Conservation (phyloP, 2,113 vertebrate genomes). For the Hippoglossus stenolepis region DNA sequence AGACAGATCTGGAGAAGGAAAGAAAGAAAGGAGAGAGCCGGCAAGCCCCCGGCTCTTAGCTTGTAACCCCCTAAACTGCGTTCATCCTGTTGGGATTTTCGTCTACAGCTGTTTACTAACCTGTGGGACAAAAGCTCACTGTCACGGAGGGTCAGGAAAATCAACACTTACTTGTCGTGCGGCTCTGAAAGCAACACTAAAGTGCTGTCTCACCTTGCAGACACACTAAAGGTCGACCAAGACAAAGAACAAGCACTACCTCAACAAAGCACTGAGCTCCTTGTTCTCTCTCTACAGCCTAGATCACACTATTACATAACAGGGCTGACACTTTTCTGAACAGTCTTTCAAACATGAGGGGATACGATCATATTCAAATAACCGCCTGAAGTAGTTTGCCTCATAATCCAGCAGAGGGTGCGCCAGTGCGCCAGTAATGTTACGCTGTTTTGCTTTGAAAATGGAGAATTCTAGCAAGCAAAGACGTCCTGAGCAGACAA, state of each 20-base stretch:
- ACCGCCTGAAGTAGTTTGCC: no score
- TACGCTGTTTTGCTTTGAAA: no score
- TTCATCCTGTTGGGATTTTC: constrained; percentile 53
- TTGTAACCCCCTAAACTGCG: constrained; percentile 49
- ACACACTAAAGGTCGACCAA: constrained; percentile 68
- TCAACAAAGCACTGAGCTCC: neutral
- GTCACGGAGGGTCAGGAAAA: constrained; percentile 65
- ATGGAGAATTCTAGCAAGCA: no score
- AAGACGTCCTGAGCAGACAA: no score
- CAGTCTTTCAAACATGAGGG: no score
- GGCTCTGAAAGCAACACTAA: constrained; percentile 63
- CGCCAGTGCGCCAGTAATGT: no score
- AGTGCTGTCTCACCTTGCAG: constrained; percentile 67
- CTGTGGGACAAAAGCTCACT: constrained; percentile 53
- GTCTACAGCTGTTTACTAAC: constrained; percentile 57
- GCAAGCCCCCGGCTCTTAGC: constrained; percentile 44
- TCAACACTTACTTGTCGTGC: constrained; percentile 74
- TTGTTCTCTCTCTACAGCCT: neutral
- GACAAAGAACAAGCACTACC: constrained; percentile 27
- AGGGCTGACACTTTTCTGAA: no score
- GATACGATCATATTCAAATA: no score
- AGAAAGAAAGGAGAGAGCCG: constrained; percentile 45
- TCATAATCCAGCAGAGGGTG: no score
- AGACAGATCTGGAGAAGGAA: constrained; percentile 56
- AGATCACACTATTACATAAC: neutral